Base-by-base conservation (phyloP, 2,113 vertebrate species). In the Galbula dea region DNA sequence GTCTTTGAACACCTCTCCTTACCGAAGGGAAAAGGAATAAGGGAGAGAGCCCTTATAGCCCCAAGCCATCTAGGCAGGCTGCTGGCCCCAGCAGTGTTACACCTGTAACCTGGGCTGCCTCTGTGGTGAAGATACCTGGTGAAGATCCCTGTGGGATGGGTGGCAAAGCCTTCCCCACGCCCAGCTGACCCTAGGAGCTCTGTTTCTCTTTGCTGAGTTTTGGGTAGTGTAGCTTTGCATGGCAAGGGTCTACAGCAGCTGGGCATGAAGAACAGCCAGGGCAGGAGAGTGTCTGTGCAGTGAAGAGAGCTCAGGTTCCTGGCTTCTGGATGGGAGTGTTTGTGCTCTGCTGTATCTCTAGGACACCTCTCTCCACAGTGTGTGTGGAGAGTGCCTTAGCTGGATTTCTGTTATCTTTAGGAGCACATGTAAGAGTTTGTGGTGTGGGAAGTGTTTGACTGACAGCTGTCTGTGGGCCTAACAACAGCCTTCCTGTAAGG, bases 141-240 rank as follows among this genome's bases (percentile, higher is more conserved):
- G 1, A 10, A 9, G 29, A 12, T 29, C 15, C 54, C 10, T 0
- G n/a, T 0, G 45, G 58, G 18, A 36, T 22, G 39, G 34, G 29
- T 8, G 24, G 69, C 78, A 29, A 11, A 52, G 45, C 63, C 5
- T 37, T 29, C 49, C 73, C 32, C 1, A 0, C 8, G 3, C 11
- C 34, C 19, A 4, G 68, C 68, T 2, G 18, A 14, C 34, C 3
- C 32, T 9, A 7, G 48, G 43, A 12, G 59, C 46, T 45, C 61
- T 2, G n/a, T 1, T 69, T 29, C 12, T 32, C 30, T 6, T 5
- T 7, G 14, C 49, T 4, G 71, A 22, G 57, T 1, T 19, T 43
- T 0, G 6, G 37, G 45, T 7, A 18, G 37, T 21, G 0, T 3
- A 2, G 51, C 2, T 71, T 34, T 14, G 43, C 26, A 1, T 2